Evolutionary conservation across 2,797 vertebrate species (phyloP).

Genomic region (Coregonus ussuriensis): DNA sequence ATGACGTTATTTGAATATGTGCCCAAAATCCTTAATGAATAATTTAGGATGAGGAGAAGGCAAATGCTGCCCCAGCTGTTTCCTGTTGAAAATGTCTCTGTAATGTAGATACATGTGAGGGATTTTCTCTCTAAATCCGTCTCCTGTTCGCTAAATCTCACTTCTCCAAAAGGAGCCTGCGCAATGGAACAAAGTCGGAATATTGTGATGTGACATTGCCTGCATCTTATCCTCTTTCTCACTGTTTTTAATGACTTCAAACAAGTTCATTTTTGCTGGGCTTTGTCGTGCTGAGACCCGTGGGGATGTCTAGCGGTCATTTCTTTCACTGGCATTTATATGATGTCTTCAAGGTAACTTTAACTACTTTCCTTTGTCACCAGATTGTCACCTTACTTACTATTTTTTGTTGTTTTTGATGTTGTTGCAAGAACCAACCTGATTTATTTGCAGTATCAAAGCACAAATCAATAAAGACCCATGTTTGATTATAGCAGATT

Average conservation of each 20-base stretch:
- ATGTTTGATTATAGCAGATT: conserved; percentile 17
- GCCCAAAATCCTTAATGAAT: conserved; percentile 99
- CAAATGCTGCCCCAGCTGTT: conserved; percentile 99
- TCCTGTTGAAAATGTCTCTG: conserved; percentile 99
- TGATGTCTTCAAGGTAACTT: conserved; percentile 99
- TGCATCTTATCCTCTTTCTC: conserved; percentile 90
- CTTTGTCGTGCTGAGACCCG: conserved; percentile 94
- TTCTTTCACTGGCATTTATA: conserved; percentile 96
- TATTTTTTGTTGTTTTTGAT: conserved; percentile 49
- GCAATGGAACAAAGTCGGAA: conserved; percentile 99
- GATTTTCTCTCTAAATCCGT: conserved; percentile 99
- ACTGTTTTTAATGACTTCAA: conserved; percentile 97
- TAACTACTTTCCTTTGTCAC: conserved; percentile 85
- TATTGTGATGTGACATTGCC: conserved; percentile 99
- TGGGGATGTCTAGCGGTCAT: conserved; percentile 94
- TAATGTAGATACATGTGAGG: conserved; percentile 99
- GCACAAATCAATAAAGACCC: conserved; percentile 14
- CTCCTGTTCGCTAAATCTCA: conserved; percentile 99
- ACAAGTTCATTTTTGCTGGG: conserved; percentile 95
- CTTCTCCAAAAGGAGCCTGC: conserved; percentile 98
- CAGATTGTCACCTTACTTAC: conserved; percentile 74
- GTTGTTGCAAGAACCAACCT: conserved; percentile 48
- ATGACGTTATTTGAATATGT: conserved; percentile 99
- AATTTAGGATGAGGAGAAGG: conserved; percentile 98
- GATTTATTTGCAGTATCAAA: conserved; percentile 19